Evolutionary conservation across 2,113 vertebrate genomes (phyloP).

Genomic region (Sclerurus mexicanus): DNA sequence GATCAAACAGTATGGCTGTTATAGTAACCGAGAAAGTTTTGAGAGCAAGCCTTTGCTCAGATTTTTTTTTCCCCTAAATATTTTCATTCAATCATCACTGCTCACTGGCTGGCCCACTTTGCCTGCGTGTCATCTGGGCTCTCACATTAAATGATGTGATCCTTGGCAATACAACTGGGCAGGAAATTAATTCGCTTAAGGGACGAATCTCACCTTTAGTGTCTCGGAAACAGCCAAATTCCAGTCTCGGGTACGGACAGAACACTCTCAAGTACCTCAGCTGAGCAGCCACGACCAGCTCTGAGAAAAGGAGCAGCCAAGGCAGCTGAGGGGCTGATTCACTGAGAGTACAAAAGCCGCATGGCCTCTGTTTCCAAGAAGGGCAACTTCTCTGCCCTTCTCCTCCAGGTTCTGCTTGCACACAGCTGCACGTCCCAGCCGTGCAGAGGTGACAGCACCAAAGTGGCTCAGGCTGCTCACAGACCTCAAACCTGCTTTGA

Average conservation of each 20-base stretch:
- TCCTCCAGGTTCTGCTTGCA: not conserved
- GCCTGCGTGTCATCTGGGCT: not conserved
- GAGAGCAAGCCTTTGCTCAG: not conserved
- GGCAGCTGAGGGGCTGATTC: not conserved
- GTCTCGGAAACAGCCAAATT: not conserved
- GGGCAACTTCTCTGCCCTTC: not conserved
- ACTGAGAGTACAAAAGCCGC: not conserved
- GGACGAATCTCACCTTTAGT: not conserved
- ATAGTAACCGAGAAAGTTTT: not conserved
- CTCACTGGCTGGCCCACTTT: not conserved
- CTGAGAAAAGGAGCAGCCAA: not conserved
- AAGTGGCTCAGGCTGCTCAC: not conserved
- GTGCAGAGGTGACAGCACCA: not conserved
- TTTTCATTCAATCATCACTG: not conserved
- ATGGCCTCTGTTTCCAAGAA: not conserved
- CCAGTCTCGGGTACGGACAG: not conserved
- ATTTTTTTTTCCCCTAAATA: not conserved
- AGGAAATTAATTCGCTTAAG: not conserved
- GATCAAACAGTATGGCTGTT: not conserved
- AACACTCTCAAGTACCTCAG: not conserved
- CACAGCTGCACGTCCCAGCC: rapidly evolving
- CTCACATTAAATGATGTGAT: not conserved
- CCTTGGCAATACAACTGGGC: not conserved
- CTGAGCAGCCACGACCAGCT: not conserved
- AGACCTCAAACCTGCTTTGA: not conserved